Percentiles rank a stretch among this genome's conserved stretches.
Evolutionary conservation across 2,888 invertebrate genomes (phyloP).

Genomic region (Epistrophe eligans): DNA sequence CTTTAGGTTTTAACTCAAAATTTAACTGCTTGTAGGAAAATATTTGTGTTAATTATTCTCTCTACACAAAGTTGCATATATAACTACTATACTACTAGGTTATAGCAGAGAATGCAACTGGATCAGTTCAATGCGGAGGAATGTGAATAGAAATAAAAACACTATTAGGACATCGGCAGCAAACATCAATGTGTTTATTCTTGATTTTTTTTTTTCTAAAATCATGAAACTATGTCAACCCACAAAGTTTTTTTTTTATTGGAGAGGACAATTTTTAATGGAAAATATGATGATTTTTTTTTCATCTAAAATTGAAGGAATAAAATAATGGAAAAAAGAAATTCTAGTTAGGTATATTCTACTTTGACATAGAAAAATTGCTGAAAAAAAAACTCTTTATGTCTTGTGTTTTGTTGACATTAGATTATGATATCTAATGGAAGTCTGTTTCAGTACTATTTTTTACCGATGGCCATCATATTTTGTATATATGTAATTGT

Average conservation of each 20-base stretch:
- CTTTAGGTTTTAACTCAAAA: slow-evolving; percentile 32
- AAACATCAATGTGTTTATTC: slow-evolving; percentile 43
- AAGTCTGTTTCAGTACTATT: background rate
- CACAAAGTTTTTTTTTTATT: slow-evolving; percentile 4
- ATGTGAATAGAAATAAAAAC: slow-evolving; percentile 48
- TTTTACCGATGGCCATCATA: background rate
- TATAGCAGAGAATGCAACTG: slow-evolving; percentile 51
- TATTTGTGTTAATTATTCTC: slow-evolving; percentile 69
- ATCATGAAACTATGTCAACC: slow-evolving; percentile 47
- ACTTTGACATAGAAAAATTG: slow-evolving; percentile 33
- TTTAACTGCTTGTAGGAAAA: slow-evolving; percentile 56
- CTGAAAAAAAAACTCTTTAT: background rate
- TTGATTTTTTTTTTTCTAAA: slow-evolving; percentile 22
- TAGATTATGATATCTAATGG: slow-evolving; percentile 24
- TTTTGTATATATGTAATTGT: background rate
- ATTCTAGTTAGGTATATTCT: slow-evolving; percentile 22
- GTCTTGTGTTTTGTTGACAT: slow-evolving; percentile 36
- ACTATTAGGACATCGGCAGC: slow-evolving; percentile 58
- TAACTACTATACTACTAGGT: slow-evolving; percentile 19
- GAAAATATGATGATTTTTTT: slow-evolving; percentile 21
- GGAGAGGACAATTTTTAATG: slow-evolving; percentile 27
- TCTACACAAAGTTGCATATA: slow-evolving; percentile 25
- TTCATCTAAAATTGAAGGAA: slow-evolving; percentile 22
- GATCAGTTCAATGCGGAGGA: slow-evolving; percentile 71
- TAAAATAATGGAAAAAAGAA: slow-evolving; percentile 16